Conservation (phyloP, 2,797 vertebrate genomes). For the Antrozous pallidus region DNA sequence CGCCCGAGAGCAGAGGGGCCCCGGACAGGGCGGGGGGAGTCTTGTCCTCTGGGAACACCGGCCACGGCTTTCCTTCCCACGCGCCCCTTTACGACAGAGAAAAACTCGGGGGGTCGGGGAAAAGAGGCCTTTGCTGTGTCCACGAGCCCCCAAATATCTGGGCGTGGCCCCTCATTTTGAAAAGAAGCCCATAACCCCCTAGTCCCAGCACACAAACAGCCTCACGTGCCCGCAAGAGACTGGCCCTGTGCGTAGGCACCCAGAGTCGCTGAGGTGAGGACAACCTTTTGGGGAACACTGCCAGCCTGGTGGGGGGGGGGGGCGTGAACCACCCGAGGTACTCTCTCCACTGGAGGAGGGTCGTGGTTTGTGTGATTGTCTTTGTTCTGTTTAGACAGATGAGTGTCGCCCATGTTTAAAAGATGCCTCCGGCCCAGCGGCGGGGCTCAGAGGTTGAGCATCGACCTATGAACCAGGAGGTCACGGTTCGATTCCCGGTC, state of each 20-base stretch:
- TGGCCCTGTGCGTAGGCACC: no score
- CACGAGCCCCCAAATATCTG: not conserved
- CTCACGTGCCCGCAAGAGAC: not conserved
- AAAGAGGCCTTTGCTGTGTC: not conserved
- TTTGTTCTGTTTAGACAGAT: no score
- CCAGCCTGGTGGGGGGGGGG: no score
- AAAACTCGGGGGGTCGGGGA: not conserved
- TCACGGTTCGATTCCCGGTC: no score
- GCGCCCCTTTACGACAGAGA: not conserved
- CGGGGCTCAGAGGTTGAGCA: no score
- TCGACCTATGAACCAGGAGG: no score
- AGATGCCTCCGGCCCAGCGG: no score
- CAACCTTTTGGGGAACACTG: no score
- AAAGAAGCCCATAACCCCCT: not conserved
- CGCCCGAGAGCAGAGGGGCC: fast-evolving
- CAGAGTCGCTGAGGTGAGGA: not conserved
- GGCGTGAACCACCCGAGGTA: no score
- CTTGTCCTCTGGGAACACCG: not conserved
- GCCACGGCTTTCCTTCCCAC: not conserved
- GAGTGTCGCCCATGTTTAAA: no score
- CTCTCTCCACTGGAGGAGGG: no score
- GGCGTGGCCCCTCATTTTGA: not conserved
- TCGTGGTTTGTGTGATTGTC: no score
- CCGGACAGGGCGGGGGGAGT: fast-evolving
- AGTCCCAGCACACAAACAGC: not conserved